Evolutionary conservation across 2,797 vertebrate genomes (phyloP), one percentile per base, ranked within the genome.

Genomic region (Microctenopoma stevenorrisi): DNA sequence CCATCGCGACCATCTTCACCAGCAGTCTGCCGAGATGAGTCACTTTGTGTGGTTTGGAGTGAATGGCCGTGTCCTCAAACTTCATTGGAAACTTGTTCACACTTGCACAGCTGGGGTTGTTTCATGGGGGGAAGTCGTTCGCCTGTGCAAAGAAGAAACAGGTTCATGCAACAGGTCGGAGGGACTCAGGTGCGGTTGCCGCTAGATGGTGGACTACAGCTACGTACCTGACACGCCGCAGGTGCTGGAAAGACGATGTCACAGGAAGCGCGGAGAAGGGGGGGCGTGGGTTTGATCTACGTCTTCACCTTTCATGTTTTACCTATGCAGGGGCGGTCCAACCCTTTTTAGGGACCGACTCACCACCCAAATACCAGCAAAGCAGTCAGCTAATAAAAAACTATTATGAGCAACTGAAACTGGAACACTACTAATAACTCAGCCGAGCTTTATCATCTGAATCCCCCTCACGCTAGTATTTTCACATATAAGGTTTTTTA

Each of bases 191-290:
- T 4, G 14, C 5, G 15, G 64, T 62, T 42, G 48, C 90, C 89
- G 83, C 90, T 88, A 91, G 90, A 87, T 92, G 91, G 89, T 85
- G 85, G 80, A 78, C 81, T 87, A 68, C 42, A 81, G 86, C 78
- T 61, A 51, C 84, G 40, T 14, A 86, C 72, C 64, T 77, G 68
- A 58, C 11, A 13, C 50, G 22, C 57, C 5, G 58, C 28, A 47
- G 63, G 43, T 56, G 50, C 25, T 60, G 3, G 0, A 47, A 13
- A 8, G 15, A 15, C 43, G 43, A 51, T 8, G 38, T 38, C 22
- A 57, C 3, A 54, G 30, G 15, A 14, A 16, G 12, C 43, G 4
- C n/a, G 15, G 12, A 2, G 26, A 40, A 43, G 53, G 40, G 26
- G 37, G 3, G 37, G 9, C 0, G 2, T 5, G n/a, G 43, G 10